Conservation (phyloP, 1,140 invertebrate species). For the Artemia franciscana region DNA sequence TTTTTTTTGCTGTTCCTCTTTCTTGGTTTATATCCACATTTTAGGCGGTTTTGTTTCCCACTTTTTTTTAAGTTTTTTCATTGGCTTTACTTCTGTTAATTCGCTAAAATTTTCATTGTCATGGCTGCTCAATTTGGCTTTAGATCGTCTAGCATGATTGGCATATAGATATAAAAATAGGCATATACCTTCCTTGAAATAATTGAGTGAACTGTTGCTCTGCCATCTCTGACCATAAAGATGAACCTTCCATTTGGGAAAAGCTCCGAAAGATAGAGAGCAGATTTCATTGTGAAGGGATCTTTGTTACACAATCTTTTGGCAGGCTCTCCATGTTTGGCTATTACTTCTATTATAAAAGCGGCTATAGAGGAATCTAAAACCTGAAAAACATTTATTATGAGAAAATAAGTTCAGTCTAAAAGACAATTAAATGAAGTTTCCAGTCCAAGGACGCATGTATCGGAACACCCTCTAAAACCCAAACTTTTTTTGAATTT, state of each 20-base stretch:
- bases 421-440: slow-evolving; percentile 11
- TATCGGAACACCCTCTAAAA: not conserved
- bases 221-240: slow-evolving; percentile 90
- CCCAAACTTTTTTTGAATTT: too few relatives aligned
- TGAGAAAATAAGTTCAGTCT: too few relatives aligned
- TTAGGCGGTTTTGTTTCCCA: too few relatives aligned
- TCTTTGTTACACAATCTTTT: slow-evolving; percentile 91
- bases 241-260: slow-evolving; percentile 73
- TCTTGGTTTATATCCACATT: too few relatives aligned
- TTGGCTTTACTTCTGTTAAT: too few relatives aligned
- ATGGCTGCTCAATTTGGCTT: too few relatives aligned
- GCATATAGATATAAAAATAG: too few relatives aligned
- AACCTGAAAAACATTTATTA: slow-evolving; percentile 34
- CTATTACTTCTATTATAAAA: slow-evolving; percentile 89
- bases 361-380: slow-evolving; percentile 83
- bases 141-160: too few relatives aligned
- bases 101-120: too few relatives aligned
- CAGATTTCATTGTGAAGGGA: slow-evolving; percentile 86
- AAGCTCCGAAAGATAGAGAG: slow-evolving; percentile 38
- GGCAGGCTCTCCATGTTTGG: slow-evolving; percentile 79
- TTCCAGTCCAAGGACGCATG: not conserved
- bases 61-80: too few relatives aligned
- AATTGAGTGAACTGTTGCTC: slow-evolving; percentile 92
- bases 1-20: too few relatives aligned
- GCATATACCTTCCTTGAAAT: slow-evolving; percentile 81